Evolutionary conservation across 2,113 vertebrate genomes (phyloP).

Genomic region (Oncorhynchus tshawytscha): DNA sequence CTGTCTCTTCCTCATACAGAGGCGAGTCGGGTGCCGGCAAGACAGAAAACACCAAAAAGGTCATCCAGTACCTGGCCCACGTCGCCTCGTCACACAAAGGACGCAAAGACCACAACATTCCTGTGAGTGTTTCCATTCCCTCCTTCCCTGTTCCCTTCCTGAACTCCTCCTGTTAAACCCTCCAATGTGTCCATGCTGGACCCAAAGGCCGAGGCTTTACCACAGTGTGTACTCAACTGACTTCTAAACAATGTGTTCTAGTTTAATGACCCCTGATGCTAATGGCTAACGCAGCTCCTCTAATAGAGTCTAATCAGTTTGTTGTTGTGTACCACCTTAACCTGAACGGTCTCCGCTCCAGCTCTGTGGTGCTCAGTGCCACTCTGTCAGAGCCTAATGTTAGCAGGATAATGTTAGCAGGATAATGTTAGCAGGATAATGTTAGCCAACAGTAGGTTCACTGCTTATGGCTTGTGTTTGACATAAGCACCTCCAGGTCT

Average conservation of each 20-base stretch:
- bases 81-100: slow-evolving; percentile 95
- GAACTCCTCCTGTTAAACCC: neutral
- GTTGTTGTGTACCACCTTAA: neutral
- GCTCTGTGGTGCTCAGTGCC: slow-evolving; percentile 9
- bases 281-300: slow-evolving; percentile 1
- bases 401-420: neutral
- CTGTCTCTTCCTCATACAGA: slow-evolving; percentile 61
- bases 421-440: slow-evolving; percentile 2
- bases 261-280: slow-evolving; percentile 16
- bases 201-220: neutral
- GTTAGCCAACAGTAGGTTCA: slow-evolving; percentile 4
- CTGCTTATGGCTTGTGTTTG: slow-evolving; percentile 52
- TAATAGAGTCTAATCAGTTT: neutral
- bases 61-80: slow-evolving; percentile 94
- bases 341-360: slow-evolving; percentile 21
- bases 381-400: slow-evolving; percentile 6
- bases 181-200: neutral
- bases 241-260: neutral
- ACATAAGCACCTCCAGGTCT: slow-evolving; percentile 60
- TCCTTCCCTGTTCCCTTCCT: neutral
- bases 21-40: slow-evolving; percentile 96
- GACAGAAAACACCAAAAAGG: slow-evolving; percentile 96
- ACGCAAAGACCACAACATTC: slow-evolving; percentile 90
- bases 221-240: neutral
- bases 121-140: slow-evolving; percentile 57